Conservation (phyloP, 2,888 invertebrate genomes). For the Hirtodrosophila cameraria region DNA sequence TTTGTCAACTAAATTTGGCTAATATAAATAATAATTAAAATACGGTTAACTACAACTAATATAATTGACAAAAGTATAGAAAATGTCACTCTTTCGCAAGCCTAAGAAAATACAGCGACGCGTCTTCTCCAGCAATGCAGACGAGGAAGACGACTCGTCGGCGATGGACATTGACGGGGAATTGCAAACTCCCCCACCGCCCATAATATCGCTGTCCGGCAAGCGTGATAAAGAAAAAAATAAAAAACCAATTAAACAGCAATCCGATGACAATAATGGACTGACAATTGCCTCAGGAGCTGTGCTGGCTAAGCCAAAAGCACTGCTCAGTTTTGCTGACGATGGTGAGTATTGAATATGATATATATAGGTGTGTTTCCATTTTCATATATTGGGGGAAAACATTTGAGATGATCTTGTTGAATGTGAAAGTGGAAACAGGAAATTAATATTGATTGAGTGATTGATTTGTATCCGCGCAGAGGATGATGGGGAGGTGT, state of each 20-base stretch:
- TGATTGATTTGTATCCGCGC: constrained; percentile 36
- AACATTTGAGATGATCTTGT: no score
- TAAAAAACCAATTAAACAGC: constrained; percentile 68
- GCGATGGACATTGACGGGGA: constrained; percentile 82
- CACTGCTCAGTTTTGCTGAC: constrained; percentile 92
- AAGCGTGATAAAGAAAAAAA: constrained; percentile 63
- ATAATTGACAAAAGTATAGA: constrained; percentile 5
- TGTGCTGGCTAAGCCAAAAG: constrained; percentile 82
- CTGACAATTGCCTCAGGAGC: constrained; percentile 2
- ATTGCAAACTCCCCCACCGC: constrained; percentile 58
- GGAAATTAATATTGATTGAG: constrained; percentile 17
- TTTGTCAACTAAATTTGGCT: constrained; percentile 13
- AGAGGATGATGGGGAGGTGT: constrained; percentile 93
- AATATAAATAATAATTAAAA: neutral
- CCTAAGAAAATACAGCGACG: constrained; percentile 93
- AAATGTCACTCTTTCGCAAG: constrained; percentile 94
- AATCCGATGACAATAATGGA: constrained; percentile 76
- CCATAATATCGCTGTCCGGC: constrained; percentile 44
- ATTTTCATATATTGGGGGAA: no score
- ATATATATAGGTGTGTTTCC: neutral
- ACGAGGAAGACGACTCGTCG: constrained; percentile 86
- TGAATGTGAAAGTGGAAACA: no score
- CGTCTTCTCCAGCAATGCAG: constrained; percentile 89
- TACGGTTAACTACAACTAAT: neutral
- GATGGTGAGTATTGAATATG: constrained; percentile 85